These are phyloP conservation scores for Sphaeridia pumilis DNA, from an alignment of 2,888 invertebrate genomes.

Conservation along the genomic window DNA sequence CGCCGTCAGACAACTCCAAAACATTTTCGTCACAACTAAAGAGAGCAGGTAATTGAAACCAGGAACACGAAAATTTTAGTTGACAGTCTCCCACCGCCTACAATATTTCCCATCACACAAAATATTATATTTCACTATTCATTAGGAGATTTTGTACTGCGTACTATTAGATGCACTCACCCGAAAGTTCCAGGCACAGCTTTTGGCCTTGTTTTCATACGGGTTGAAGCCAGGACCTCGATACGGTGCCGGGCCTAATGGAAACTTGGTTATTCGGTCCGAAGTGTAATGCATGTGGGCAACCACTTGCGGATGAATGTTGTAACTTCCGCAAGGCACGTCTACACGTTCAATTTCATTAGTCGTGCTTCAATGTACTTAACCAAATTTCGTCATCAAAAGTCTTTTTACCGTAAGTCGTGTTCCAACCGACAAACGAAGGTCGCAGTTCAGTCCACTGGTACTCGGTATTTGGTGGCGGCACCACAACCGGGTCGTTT, in stretches of 20 bases:
- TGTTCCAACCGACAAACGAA: conserved; percentile 32
- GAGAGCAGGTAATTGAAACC: conserved; percentile 33
- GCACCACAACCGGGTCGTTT: neutral
- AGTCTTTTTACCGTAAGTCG: conserved; percentile 24
- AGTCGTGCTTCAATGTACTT: neutral
- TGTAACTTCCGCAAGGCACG: conserved; percentile 33
- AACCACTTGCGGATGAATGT: conserved; percentile 29
- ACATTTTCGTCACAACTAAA: conserved; percentile 32
- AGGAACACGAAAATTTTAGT: conserved; percentile 28
- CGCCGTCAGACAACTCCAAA: conserved; percentile 22
- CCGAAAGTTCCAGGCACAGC: conserved; percentile 28
- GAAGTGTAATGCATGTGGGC: conserved; percentile 22
- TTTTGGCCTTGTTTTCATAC: neutral
- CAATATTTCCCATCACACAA: neutral
- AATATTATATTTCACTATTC: neutral
- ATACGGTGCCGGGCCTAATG: neutral
- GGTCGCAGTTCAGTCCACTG: conserved; percentile 22
- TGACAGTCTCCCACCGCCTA: conserved; percentile 27
- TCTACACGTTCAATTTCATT: conserved; percentile 15
- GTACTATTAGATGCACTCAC: conserved; percentile 12
- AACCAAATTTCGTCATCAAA: neutral
- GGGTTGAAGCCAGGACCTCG: neutral
- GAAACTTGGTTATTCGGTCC: conserved; percentile 1
- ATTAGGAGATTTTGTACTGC: too few relatives aligned
- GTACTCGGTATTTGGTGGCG: neutral